Conservation (phyloP, 2,113 vertebrate species). For the Henicopernis longicauda region DNA sequence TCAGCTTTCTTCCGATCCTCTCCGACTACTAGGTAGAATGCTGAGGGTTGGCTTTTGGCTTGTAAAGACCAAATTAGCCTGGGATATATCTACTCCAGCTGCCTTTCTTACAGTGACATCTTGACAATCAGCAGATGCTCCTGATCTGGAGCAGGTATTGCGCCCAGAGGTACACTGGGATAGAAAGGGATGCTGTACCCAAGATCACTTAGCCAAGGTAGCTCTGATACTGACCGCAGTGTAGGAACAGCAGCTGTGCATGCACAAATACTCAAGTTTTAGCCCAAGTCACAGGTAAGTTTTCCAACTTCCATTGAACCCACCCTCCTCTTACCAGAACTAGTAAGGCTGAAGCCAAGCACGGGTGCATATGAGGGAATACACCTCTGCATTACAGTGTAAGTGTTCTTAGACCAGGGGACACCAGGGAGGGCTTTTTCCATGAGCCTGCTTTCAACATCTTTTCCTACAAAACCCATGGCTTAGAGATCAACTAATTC, state of each 20-base stretch:
- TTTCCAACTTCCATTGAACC: background rate
- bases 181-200: background rate
- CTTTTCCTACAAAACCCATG: background rate
- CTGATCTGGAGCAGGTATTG: background rate
- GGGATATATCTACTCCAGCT: background rate
- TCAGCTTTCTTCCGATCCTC: background rate
- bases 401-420: background rate
- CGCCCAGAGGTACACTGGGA: background rate
- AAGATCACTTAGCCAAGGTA: background rate
- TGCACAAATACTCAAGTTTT: background rate
- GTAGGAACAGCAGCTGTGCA: background rate
- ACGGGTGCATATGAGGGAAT: background rate
- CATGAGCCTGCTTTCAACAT: background rate
- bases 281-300: background rate
- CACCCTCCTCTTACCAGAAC: background rate
- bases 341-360: background rate
- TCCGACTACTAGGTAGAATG: background rate
- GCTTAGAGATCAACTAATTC: background rate
- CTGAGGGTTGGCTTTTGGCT: background rate
- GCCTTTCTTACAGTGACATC: background rate
- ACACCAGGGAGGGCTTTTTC: background rate
- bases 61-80: background rate
- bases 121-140: background rate
- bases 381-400: background rate
- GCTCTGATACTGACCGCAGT: background rate